Evolutionary conservation across 1,140 invertebrate genomes (phyloP), one percentile per base, ranked within the genome.

Genomic region (Camponotus pennsylvanicus): DNA sequence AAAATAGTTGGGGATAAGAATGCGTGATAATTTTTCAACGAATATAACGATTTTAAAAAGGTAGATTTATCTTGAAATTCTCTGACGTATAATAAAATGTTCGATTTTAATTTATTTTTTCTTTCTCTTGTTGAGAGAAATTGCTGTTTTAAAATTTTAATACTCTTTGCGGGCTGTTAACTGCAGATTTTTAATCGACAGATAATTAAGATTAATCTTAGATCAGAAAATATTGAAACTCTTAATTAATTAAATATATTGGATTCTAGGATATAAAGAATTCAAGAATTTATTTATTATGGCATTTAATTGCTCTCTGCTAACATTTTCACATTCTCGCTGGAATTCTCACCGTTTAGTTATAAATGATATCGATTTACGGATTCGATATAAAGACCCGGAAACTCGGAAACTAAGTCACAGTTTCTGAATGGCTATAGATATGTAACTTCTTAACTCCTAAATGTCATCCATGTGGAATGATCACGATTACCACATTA

Each of bases 401-500:
- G 55, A 83, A 83, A 83, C 69, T 83, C 40, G 34, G 55, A 18
- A 75, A 75, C 42, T 61, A 82, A 82, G 67, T 73, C 69, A 83
- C 61, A 61, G 79, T 83, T 83, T 45, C 79, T 37, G 61, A 45
- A 37, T 37, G 79, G 18, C 79, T 63, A 42, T 82, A 82, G 79
- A 73, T 59, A 61, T 40, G 40, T 83, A 83, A 83, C 79, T 83
- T 83, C 79, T 83, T 83, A 83, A 75, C 79, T 83, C 79, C 40
- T 75, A 83, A 83, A 83, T 75, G 40, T 83, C 79, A 83, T 61
- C 69, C 69, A 83, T 15, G 79, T 34, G 79, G 69, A 83, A 83
- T 83, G 79, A 83, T 83, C 79, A 61, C 79, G 79, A 83, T 83
- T 83, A 83, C 27, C 79, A 61, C 55, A 75, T 75, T 75, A 83